Conservation (phyloP, 2,797 vertebrate species). For the Erethizon dorsatum region DNA sequence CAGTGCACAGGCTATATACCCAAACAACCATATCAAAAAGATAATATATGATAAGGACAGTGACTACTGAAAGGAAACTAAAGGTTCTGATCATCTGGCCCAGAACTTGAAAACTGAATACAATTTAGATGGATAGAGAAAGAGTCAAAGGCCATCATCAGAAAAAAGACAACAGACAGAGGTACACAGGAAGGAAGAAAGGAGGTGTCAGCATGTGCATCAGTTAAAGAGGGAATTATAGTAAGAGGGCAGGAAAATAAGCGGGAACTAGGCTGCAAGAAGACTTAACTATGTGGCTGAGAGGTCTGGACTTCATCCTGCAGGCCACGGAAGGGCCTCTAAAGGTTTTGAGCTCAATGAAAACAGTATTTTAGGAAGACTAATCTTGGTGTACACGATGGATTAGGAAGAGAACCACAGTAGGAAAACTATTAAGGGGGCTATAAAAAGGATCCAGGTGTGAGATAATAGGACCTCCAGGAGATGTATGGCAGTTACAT, state of each 20-base stretch:
- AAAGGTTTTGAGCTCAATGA: neutral
- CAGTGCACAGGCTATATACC: neutral
- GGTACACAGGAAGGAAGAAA: neutral
- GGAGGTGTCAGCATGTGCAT: neutral
- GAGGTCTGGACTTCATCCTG: neutral
- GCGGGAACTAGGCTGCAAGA: neutral
- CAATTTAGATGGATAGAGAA: neutral
- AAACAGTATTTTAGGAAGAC: slow-evolving; percentile 55
- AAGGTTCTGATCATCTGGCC: slow-evolving; percentile 8
- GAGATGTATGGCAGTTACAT: neutral
- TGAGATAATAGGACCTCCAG: neutral
- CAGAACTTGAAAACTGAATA: slow-evolving; percentile 3
- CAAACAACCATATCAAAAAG: neutral
- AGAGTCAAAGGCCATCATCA: neutral
- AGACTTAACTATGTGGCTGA: neutral
- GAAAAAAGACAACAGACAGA: neutral
- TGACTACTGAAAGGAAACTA: neutral
- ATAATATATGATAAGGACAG: neutral
- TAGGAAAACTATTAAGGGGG: neutral
- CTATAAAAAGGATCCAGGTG: neutral
- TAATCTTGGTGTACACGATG: neutral
- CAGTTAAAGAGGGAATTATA: neutral
- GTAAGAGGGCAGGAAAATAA: neutral
- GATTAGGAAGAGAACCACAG: neutral
- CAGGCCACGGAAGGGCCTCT: neutral